Evolutionary conservation across 2,888 invertebrate species (phyloP).

Genomic region (Apoda limacodes): DNA sequence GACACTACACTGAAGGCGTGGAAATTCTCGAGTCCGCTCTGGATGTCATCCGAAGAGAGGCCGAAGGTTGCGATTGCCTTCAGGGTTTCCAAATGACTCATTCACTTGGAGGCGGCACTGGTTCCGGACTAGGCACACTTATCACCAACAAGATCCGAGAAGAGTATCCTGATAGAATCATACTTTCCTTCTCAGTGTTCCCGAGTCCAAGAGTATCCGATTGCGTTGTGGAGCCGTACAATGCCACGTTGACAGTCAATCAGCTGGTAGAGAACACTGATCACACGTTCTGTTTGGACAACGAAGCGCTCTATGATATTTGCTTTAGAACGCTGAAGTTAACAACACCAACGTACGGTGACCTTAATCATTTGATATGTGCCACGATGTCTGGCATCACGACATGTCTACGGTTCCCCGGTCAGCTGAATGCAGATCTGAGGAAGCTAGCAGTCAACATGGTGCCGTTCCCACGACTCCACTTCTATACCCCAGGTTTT

Average conservation of each 20-base stretch:
- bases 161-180: slow-evolving; percentile 90
- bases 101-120: slow-evolving; percentile 71
- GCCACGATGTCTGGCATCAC: slow-evolving; percentile 90
- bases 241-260: slow-evolving; percentile 86
- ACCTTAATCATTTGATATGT: slow-evolving; percentile 85
- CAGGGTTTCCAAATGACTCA: slow-evolving; percentile 89
- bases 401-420: slow-evolving; percentile 78
- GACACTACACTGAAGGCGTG: slow-evolving; percentile 95
- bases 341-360: slow-evolving; percentile 82
- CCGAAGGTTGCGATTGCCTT: slow-evolving; percentile 91
- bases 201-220: slow-evolving; percentile 86
- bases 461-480: slow-evolving; percentile 75
- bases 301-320: slow-evolving; percentile 79
- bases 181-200: slow-evolving; percentile 84
- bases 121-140: slow-evolving; percentile 70
- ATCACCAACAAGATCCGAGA: slow-evolving; percentile 88
- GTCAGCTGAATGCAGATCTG: slow-evolving; percentile 57
- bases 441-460: slow-evolving; percentile 59
- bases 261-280: slow-evolving; percentile 83
- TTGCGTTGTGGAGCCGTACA: slow-evolving; percentile 77
- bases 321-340: slow-evolving; percentile 82
- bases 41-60: slow-evolving; percentile 85
- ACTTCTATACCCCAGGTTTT: slow-evolving; percentile 70
- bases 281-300: slow-evolving; percentile 78
- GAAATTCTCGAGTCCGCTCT: slow-evolving; percentile 85